phyloP scores from a whole-genome alignment of 1,140 invertebrate species.

The Ericerus pela region DNA sequence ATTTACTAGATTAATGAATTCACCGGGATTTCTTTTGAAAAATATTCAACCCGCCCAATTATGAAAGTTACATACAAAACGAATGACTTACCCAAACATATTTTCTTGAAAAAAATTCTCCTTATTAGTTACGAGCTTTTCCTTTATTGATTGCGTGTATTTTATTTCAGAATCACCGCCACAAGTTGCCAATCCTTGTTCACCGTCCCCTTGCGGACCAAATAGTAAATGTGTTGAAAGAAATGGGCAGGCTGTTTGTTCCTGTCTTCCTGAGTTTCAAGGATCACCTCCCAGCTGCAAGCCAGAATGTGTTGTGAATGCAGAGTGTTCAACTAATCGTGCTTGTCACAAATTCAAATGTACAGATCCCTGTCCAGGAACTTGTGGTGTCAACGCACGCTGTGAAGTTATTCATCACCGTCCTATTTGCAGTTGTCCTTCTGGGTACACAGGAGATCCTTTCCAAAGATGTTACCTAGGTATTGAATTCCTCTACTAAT shows the following conservation, averaged over 20 bases:
- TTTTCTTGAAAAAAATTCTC: not conserved
- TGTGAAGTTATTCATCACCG: slow-evolving; percentile 38
- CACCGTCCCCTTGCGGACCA: slow-evolving; percentile 60
- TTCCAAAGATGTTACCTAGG: slow-evolving; percentile 29
- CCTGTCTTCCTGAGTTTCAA: slow-evolving; percentile 50
- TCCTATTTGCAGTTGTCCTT: slow-evolving; percentile 33
- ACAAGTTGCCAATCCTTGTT: slow-evolving; percentile 45
- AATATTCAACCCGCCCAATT: too few relatives aligned
- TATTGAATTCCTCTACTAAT: not conserved
- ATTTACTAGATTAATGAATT: not conserved
- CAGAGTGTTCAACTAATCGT: slow-evolving; percentile 49
- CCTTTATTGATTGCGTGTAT: slow-evolving; percentile 13
- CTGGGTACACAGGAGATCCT: slow-evolving; percentile 34
- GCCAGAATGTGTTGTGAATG: slow-evolving; percentile 60
- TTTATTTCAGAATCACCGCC: slow-evolving; percentile 25
- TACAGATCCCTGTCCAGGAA: slow-evolving; percentile 41
- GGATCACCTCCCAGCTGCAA: slow-evolving; percentile 56
- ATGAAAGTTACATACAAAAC: not conserved
- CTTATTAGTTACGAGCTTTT: not conserved
- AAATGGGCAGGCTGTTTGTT: slow-evolving; percentile 48
- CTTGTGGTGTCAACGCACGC: slow-evolving; percentile 38
- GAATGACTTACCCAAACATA: too few relatives aligned
- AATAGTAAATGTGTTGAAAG: slow-evolving; percentile 50
- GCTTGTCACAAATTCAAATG: slow-evolving; percentile 43
- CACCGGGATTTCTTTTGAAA: not conserved